A percentile compares a stretch with the other conserved stretches of the same genome.
Conservation (phyloP, 2,113 vertebrate species). For the Gymnocephalus cernua region DNA sequence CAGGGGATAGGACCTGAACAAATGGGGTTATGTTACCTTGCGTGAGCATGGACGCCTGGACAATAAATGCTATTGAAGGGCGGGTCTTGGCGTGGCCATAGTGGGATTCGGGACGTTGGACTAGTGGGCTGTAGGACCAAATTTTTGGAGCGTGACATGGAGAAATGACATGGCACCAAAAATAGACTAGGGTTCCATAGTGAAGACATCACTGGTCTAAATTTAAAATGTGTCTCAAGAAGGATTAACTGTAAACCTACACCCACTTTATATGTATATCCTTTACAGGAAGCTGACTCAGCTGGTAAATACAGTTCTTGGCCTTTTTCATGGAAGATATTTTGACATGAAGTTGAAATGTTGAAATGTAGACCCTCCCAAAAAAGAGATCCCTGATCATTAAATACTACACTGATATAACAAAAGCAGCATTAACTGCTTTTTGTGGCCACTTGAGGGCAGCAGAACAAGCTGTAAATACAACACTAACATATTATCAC, state of each 20-base stretch:
- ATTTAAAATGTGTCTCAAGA: slow-evolving; percentile 3
- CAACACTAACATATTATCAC: not conserved
- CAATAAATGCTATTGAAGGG: no score
- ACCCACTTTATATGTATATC: not conserved
- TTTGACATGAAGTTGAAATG: not conserved
- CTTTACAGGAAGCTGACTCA: slow-evolving; percentile 1
- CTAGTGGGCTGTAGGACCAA: no score
- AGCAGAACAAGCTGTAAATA: not conserved
- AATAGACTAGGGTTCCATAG: not conserved
- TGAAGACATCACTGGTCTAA: slow-evolving; percentile 3
- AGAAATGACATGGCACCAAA: no score
- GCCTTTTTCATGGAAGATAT: not conserved
- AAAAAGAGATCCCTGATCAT: not conserved
- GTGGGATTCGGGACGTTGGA: no score
- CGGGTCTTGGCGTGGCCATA: no score
- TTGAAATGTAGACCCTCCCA: not conserved
- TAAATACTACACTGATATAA: not conserved
- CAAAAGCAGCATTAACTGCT: not conserved
- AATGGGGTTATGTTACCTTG: no score
- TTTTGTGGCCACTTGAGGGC: not conserved
- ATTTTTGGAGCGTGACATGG: no score
- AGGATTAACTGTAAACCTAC: slow-evolving; percentile 11
- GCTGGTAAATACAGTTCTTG: not conserved
- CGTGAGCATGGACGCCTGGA: no score
- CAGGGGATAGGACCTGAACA: no score